phyloP scores from a whole-genome alignment of 30 jellyfish, hydroid and myxozoan species.

The Catostylus mosaicus region DNA sequence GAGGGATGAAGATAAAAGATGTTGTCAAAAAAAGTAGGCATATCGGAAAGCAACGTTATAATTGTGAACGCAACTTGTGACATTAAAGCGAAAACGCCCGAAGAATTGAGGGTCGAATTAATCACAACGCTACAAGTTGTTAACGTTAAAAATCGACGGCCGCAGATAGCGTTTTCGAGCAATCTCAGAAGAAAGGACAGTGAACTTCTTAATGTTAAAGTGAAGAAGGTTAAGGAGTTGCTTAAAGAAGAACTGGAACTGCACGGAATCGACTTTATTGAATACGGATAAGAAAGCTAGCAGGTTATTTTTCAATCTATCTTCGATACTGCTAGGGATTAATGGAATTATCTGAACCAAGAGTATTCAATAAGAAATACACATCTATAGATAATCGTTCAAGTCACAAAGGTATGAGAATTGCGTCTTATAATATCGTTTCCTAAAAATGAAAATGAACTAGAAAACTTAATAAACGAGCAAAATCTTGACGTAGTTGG shows the following conservation, averaged over 20 bases:
- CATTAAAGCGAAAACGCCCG: slow-evolving; percentile 19
- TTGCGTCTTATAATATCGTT: slow-evolving; percentile 33
- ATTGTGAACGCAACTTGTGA: slow-evolving; percentile 28
- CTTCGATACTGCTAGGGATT: slow-evolving; percentile 10
- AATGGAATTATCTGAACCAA: slow-evolving; percentile 1
- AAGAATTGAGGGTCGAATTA: slow-evolving; percentile 26
- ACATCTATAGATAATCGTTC: neutral
- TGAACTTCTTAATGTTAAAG: slow-evolving; percentile 20
- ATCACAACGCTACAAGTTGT: slow-evolving; percentile 15
- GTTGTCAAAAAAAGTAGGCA: slow-evolving; percentile 11
- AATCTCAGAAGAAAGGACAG: slow-evolving; percentile 17
- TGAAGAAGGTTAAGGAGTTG: slow-evolving; percentile 22
- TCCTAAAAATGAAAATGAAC: slow-evolving; percentile 23
- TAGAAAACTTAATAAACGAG: slow-evolving; percentile 12
- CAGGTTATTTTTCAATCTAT: slow-evolving; percentile 5
- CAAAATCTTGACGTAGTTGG: slow-evolving; percentile 24
- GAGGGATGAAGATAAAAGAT: slow-evolving; percentile 13
- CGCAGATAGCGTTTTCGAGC: slow-evolving; percentile 19
- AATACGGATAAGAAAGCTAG: slow-evolving; percentile 12
- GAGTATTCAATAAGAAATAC: neutral
- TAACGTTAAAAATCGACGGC: slow-evolving; percentile 2
- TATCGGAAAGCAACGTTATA: slow-evolving; percentile 8
- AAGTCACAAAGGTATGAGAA: slow-evolving; percentile 51
- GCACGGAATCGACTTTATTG: neutral
- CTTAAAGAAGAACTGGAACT: slow-evolving; percentile 42